Base-by-base conservation (phyloP, 2,888 invertebrate genomes). In the Harmothoe impar region DNA sequence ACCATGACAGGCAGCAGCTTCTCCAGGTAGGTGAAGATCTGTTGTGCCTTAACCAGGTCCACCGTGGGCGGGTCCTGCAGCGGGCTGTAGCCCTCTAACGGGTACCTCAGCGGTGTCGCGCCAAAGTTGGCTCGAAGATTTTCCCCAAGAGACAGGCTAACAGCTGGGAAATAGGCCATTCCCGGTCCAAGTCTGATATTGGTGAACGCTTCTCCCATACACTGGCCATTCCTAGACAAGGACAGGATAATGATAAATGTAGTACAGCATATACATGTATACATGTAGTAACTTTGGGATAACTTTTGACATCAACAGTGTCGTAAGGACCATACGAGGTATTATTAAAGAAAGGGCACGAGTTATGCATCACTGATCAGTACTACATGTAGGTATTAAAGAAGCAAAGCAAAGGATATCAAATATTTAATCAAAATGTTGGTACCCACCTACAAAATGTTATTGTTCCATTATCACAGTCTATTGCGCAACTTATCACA, bases 51-150 rank as follows among this genome's bases (percentile, higher is more conserved):
- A 0, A 94, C 93, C 25, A 95, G 92, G 91, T 95, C 94, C 23
- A 92, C 91, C 23, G 84, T 86, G 7, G 95, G 95, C 20, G 95
- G 93, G 20, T 93, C 96, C 96, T 98, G 98, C 0, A 98, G 95
- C 0, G 98, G 97, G n/a, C 96, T 96, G 94, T 96, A 98, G 0
- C 97, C 97, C 0, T 91, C 91, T 23, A 91, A 25, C n/a, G 91
- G 91, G 56, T 91, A 91, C 92, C 94, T 93, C 29, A 95, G 93
- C 0, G 97, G 97, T 0, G 97, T 96, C 52, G 97, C 96, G 78
- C 98, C 98, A 94, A 98, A 98, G 95, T 98, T 98, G 0, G 97
- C 97, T 91, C 97, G 97, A 0, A 98, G 95, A 93, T 97, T 97
- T 95, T 98, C 98, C 84, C 97, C 97, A 95, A 97, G 97, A 0